Percentiles rank a stretch among this genome's conserved stretches.
phyloP scores from a whole-genome alignment of 2,888 invertebrate genomes.

The Callyntrura guangdongensis region DNA sequence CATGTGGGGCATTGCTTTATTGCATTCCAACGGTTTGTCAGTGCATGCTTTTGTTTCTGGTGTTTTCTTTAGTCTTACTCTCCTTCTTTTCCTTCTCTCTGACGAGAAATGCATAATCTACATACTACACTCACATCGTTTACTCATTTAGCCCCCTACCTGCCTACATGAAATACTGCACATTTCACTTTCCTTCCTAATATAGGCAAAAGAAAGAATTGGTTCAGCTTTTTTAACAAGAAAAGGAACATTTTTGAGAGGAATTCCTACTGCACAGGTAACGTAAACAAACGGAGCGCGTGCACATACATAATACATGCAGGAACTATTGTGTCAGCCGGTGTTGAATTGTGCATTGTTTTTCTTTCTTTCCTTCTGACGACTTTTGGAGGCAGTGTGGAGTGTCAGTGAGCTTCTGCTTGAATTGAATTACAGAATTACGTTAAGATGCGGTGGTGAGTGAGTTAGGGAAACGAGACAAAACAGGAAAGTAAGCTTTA shows the following conservation, averaged over 20 bases:
- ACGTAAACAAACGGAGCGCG: conserved; percentile 25
- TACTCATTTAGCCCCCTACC: conserved; percentile 63
- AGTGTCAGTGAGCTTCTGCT: not conserved
- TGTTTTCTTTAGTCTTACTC: conserved; percentile 11
- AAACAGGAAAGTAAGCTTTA: not conserved
- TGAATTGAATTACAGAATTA: conserved; percentile 26
- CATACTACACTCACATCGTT: conserved; percentile 13
- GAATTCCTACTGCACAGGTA: conserved; percentile 28
- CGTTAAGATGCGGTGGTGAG: not conserved
- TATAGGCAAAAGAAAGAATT: conserved; percentile 63
- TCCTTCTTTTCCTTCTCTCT: not conserved
- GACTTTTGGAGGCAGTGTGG: not conserved
- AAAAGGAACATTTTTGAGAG: conserved; percentile 43
- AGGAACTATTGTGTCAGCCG: conserved; percentile 4
- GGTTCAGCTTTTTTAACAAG: conserved; percentile 25
- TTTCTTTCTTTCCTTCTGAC: conserved; percentile 19
- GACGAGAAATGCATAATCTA: not conserved
- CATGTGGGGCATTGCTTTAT: conserved; percentile 65
- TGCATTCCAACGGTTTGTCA: conserved; percentile 71
- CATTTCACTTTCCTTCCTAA: conserved; percentile 67
- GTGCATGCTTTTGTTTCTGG: conserved; percentile 36
- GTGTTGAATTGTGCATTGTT: conserved; percentile 54
- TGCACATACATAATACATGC: conserved; percentile 53
- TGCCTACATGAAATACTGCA: conserved; percentile 54
- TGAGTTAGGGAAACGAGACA: conserved; percentile 1